Percentiles rank a stretch among this genome's conserved stretches.
Conservation (phyloP, 2,113 vertebrate species). For the Rallus limicola region DNA sequence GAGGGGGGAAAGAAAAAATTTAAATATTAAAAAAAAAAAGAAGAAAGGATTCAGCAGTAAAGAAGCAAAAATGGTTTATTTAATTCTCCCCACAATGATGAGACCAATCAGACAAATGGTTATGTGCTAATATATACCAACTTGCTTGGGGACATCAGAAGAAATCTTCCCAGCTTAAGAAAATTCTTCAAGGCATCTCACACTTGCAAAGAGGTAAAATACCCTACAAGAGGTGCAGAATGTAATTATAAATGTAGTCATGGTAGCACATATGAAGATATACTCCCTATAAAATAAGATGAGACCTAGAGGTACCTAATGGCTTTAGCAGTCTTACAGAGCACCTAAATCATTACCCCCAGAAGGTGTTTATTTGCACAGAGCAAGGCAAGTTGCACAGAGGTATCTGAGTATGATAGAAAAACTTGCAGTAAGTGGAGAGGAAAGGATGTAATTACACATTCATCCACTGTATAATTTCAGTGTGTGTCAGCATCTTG, state of each 20-base stretch:
- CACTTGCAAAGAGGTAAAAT: background rate
- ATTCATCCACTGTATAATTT: conserved; percentile 45
- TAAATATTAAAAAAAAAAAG: background rate
- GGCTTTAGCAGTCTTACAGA: background rate
- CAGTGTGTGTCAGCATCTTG: conserved; percentile 29
- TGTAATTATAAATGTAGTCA: background rate
- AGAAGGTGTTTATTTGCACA: conserved; percentile 5
- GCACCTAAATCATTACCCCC: background rate
- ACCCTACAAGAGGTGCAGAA: background rate
- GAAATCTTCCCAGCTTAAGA: background rate
- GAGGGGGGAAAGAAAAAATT: too few relatives aligned
- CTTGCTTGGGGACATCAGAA: background rate
- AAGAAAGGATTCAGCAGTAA: background rate
- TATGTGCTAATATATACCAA: background rate
- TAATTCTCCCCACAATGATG: background rate
- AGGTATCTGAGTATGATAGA: background rate
- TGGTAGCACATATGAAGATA: background rate
- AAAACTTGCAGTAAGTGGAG: conserved; percentile 29
- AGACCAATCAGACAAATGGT: background rate
- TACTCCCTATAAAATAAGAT: background rate
- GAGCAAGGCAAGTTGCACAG: background rate
- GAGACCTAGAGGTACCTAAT: background rate
- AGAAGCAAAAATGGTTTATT: background rate
- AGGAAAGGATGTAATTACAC: conserved; percentile 31
- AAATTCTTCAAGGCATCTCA: background rate